Evolutionary conservation across 1,140 invertebrate genomes (phyloP), one percentile per base, ranked within the genome.

Genomic region (Diachasma alloeum): DNA sequence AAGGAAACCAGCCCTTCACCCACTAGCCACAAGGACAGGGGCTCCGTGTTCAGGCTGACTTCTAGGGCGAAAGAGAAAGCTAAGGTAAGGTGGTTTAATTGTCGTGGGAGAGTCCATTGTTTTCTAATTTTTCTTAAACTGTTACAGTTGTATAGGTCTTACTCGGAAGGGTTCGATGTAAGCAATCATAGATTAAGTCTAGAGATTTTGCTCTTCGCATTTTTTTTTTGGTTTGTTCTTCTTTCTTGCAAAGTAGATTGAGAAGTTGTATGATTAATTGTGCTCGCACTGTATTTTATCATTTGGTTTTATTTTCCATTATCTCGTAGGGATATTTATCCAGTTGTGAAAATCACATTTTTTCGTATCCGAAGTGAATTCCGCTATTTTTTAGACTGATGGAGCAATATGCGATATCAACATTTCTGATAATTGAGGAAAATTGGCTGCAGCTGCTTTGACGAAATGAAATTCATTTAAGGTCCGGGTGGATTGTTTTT

Each of bases 21-120:
- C 11, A 79, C 87, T 44, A 86, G 81, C 79, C 86, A 81, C 37
- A 91, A 90, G 79, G 91, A 91, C 77, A 92, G 92, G 75, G 89
- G 92, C 31, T 92, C 91, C 26, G 91, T 91, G 82, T 92, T 92
- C 81, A 89, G 91, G 75, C 90, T 93, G 72, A 92, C 93, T n/a
- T 90, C 93, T 1, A 94, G 92, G 84, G 91, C 92, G 0, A 94
- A 93, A 83, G 92, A 93, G 70, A 93, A 93, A 84, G 91, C 92
- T 71, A 94, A 94, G 91, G 94, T 94, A 85, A 88, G 84, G 81
- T 82, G 84, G 81, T 82, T 4, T 56, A 13, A 17, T 19, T 17
- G n/a, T 74, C 74, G 66, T 37, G 17, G 24, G 66, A 26, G 13
- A 15, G 59, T 9, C 53, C 19, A 31, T 11, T 44, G 67, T 24